Evolutionary conservation across 2,888 invertebrate species (phyloP), one percentile per base, ranked within the genome.

Genomic region (Nemurella pictetii): DNA sequence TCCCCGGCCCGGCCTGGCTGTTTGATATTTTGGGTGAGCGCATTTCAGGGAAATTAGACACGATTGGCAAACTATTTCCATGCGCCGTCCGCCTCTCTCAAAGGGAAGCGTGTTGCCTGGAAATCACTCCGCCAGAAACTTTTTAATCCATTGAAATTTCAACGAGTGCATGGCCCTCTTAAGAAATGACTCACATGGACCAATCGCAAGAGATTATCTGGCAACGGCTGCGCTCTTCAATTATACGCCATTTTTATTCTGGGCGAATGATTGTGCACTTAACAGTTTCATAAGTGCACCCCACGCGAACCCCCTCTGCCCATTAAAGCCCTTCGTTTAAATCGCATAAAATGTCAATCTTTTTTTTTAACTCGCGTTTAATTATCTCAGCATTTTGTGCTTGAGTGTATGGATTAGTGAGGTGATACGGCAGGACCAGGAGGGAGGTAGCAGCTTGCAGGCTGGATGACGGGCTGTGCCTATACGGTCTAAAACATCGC

Each of bases 261-360:
- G 75, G 75, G 25, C 26, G 27, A 75, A 75, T 75, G 75, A 28
- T 27, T 28, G 75, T 12, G 75, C 75, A 75, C 75, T 75, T 75
- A 28, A 75, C 75, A 75, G 28, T 26, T 75, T 27, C 75, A 75
- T 75, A 26, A 75, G 75, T 75, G 55, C 55, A 20, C 55, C 55
- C 55, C 55, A 20, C 20, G 55, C 55, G 9, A 55, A 55, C 55
- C 55, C 55, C 20, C 55, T 55, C 20, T 55, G 55, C 55, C 55
- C 55, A 55, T 55, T 55, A 55, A 55, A 55, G 20, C 55, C 82
- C 28, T 72, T 55, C 82, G 55, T 72, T 27, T 27, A 72, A 82
- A 28, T 72, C 27, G 55, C 36, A 82, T 82, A 82, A 82, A 82
- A 82, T 82, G 82, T 82, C 82, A 82, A 82, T 82, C 82, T 72